Base-by-base conservation (phyloP, 2,797 vertebrate genomes). In the Enoplosus armatus region DNA sequence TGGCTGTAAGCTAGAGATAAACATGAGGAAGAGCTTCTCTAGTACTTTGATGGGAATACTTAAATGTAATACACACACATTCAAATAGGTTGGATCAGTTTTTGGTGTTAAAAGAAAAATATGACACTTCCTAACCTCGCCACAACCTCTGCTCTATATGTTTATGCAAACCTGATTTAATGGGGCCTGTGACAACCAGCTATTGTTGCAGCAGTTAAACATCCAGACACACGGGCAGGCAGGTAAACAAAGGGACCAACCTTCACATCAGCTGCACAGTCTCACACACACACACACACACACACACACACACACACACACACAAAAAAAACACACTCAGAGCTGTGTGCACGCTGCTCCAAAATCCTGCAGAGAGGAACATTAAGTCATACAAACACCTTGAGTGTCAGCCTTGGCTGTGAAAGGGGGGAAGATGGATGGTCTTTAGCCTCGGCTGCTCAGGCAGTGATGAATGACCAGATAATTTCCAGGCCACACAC, bases 341-440 rank as follows among this genome's bases (percentile, higher is more conserved):
- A 75, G 65, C 50, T 22, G 54, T 48, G 68, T 41, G 73, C 27
- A 48, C 3, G 15, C 68, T 53, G 79, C 76, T 86, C 85, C 43
- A 80, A 84, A 85, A 93, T 85, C 85, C 86, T 85, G 86, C 80
- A 72, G 90, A 90, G 87, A 85, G 78, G 86, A 93, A 92, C 93
- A 95, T 96, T 95, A 95, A 95, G 94, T 93, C 93, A 93, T 93
- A 94, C 92, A 93, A 95, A 95, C 92, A 95, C 93, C 94, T 94
- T 96, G 93, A 94, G 93, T 94, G 94, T 93, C 94, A 95, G 93
- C 92, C 92, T 91, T 95, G 94, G 91, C 85, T 90, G 83, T 81
- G 86, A 90, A 86, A 90, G 85, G 86, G 80, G 76, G 64, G 76
- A 78, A 92, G 93, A 93, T 93, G 90, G 92, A 93, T 95, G 86